Evolutionary conservation across 2,797 vertebrate species (phyloP).

Genomic region (Okamejei kenojei): DNA sequence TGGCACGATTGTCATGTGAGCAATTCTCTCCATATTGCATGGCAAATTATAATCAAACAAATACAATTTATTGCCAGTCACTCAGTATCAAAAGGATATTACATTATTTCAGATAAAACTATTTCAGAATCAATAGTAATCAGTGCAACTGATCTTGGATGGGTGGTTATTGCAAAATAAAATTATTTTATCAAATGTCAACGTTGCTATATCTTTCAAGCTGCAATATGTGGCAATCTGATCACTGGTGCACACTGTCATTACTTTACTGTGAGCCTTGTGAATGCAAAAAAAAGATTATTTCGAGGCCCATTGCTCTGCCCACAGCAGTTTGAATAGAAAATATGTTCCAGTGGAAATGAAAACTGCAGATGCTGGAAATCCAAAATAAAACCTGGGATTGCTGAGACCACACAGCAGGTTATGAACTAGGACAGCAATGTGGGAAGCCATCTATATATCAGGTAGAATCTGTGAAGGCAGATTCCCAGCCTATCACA

Average conservation of each 20-base stretch:
- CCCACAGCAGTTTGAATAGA: not conserved
- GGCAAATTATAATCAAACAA: constrained; percentile 15
- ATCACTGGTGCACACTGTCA: not conserved
- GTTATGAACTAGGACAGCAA: too few relatives aligned
- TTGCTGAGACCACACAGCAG: too few relatives aligned
- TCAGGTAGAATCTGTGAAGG: too few relatives aligned
- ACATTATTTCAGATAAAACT: not conserved
- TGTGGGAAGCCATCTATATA: too few relatives aligned
- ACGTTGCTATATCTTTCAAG: not conserved
- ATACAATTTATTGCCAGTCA: constrained; percentile 29
- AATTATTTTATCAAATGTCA: constrained; percentile 37
- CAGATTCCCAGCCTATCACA: too few relatives aligned
- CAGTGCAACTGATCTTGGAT: not conserved
- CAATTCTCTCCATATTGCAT: not conserved
- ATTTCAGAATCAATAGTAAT: constrained; percentile 34
- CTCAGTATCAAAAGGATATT: constrained; percentile 18
- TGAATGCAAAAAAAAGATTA: not conserved
- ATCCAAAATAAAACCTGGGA: too few relatives aligned
- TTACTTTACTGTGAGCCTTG: constrained; percentile 14
- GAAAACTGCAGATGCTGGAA: not conserved
- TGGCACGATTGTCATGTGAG: not conserved
- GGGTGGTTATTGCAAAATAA: constrained; percentile 24
- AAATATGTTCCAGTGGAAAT: not conserved
- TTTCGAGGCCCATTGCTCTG: not conserved
- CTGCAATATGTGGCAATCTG: not conserved